Base-by-base conservation (phyloP, 2,888 invertebrate species). In the Eupithecia exiguata region DNA sequence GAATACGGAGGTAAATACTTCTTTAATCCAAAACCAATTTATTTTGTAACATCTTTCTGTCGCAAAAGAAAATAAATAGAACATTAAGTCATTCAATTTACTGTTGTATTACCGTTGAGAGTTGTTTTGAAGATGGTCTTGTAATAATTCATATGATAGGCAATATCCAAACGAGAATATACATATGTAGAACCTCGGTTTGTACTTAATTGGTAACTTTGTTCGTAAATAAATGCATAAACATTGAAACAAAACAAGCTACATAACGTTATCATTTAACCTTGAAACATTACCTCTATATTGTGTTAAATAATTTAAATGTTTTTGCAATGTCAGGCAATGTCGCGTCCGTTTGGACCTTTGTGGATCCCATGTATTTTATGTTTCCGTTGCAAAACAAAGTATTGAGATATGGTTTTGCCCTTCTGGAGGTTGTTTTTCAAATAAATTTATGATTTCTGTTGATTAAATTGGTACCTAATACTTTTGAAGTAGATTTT, bases 311-410 rank as follows among this genome's bases (percentile, higher is more conserved):
- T 70, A 69, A 74, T 66, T 66, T 70, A 71, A 72, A 70, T 72
- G 38, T 14, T 69, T 63, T 69, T 62, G 49, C 80, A 80, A 80
- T 76, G 78, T 78, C 77, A 78, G 74, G 49, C 78, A 80, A 80
- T 71, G 78, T 78, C 76, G 70, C 70, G 61, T 74, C 71, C 68
- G 18, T 49, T 58, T 18, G 68, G 71, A 77, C 76, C 74, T 77
- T 58, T 21, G 62, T 58, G 53, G 58, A 61, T 74, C 66, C 71
- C 66, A 70, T 72, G 21, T 43, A 74, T 73, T 77, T 79, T 74
- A 78, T 77, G 78, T 77, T 78, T 80, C 80, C 80, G 76, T 72
- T 75, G 70, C 43, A 70, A 76, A 75, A 74, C 12, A 30, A 63
- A 61, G 14, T 67, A 68, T 65, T 36, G 35, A 69, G 35, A 43